These are phyloP conservation scores for Caracal caracal DNA, from an alignment of 2,113 vertebrate genomes.

Conservation along the genomic window DNA sequence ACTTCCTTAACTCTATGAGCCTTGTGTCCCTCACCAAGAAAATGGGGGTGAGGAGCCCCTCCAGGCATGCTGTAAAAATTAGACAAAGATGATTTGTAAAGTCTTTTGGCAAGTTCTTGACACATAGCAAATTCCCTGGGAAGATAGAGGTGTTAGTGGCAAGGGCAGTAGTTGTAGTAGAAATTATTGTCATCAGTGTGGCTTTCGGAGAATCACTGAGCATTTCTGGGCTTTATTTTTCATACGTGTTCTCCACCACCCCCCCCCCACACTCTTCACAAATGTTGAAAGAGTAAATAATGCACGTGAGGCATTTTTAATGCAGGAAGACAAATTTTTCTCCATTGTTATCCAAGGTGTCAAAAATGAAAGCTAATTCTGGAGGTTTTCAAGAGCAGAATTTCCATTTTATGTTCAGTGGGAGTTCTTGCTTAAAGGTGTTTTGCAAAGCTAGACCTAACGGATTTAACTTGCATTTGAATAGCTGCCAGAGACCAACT, in stretches of 20 bases:
- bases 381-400: slow-evolving; percentile 12
- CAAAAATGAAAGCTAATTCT: slow-evolving; percentile 50
- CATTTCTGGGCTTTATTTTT: background rate
- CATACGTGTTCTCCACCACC: background rate
- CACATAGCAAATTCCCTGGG: background rate
- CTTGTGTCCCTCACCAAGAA: background rate
- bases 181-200: background rate
- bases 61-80: background rate
- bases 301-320: slow-evolving; percentile 31
- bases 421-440: slow-evolving; percentile 52
- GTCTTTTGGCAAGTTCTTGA: background rate
- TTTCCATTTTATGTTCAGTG: slow-evolving; percentile 38
- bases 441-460: slow-evolving; percentile 38
- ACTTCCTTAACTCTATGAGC: background rate
- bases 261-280: background rate
- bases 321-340: slow-evolving; percentile 1
- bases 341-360: slow-evolving; percentile 29
- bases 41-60: background rate
- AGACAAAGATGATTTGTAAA: background rate
- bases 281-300: slow-evolving; percentile 48
- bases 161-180: background rate
- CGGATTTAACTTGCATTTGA: slow-evolving; percentile 25
- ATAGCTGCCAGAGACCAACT: slow-evolving; percentile 6
- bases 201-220: background rate
- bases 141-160: background rate